Evolutionary conservation across 1,140 invertebrate genomes (phyloP), one percentile per base, ranked within the genome.

Genomic region (Ptiloglossa arizonensis): DNA sequence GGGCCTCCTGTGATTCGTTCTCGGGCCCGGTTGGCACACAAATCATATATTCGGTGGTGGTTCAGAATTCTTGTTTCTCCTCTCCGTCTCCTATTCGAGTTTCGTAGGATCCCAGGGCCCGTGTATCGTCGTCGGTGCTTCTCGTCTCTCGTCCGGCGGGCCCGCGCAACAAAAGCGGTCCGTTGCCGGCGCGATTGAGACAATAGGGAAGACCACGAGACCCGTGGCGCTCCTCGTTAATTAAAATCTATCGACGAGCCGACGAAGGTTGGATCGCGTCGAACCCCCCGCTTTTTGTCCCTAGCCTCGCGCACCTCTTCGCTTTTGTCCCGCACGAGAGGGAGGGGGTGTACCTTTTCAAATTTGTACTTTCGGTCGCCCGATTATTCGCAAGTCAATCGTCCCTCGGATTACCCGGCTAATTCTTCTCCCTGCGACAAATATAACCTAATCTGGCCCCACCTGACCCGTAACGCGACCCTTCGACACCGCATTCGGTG

Each of bases 11-110:
- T 71, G 74, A 77, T 77, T 71, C 74, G 44, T 71, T 77, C 74
- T 13, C 56, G 57, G 35, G n/a, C n/a, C 8, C 52, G 57, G 29
- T 62, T 52, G 57, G 35, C 57, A 77, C 72, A 80, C 78, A 80
- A 80, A 80, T 80, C 78, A 80, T 80, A 76, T 79, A 76, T 79
- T 64, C 76, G 46, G 52, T 41, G 29, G 56, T 44, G 57, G 66
- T 77, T 15, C 57, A 62, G 46, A 54, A 77, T 54, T 44, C 24
- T 52, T 22, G 0, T 75, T 46, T n/a, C n/a, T n/a, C n/a, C n/a
- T n/a, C n/a, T n/a, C n/a, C n/a, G n/a, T n/a, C 54, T 27, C 22
- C 32, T 32, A 54, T 71, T 77, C 44, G 32, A 60, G 17, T 57
- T 68, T 76, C 13, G 54, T n/a, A 13, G 13, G 38, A 67, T 35